phyloP scores from a whole-genome alignment of 2,888 invertebrate genomes.

The Tiphia femorata region DNA sequence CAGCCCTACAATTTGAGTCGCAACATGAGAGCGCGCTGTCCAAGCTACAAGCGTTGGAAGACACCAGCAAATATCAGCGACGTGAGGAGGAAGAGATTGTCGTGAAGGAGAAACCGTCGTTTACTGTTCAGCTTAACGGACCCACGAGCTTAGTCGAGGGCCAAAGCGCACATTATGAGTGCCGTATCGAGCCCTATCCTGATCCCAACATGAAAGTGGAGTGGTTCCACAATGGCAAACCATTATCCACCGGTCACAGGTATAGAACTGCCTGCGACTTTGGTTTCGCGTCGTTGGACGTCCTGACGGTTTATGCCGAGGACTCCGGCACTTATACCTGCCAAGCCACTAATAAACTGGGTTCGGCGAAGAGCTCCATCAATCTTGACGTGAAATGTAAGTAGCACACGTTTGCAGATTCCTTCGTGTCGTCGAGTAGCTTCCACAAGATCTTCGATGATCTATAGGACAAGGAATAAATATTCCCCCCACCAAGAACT shows the following conservation, averaged over 20 bases:
- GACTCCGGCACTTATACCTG: conserved; percentile 95
- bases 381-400: conserved; percentile 85
- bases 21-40: conserved; percentile 91
- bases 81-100: conserved; percentile 85
- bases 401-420: too few relatives aligned
- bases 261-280: conserved; percentile 96
- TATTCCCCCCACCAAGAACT: too few relatives aligned
- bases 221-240: conserved; percentile 94
- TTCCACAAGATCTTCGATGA: too few relatives aligned
- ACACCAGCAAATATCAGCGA: conserved; percentile 82
- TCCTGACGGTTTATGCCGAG: conserved; percentile 92
- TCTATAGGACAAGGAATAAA: too few relatives aligned
- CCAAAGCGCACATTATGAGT: conserved; percentile 93
- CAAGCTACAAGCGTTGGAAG: conserved; percentile 89
- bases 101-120: conserved; percentile 86
- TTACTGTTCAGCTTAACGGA: conserved; percentile 88
- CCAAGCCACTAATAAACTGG: conserved; percentile 87
- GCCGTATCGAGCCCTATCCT: conserved; percentile 92
- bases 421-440: too few relatives aligned
- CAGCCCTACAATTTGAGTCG: conserved; percentile 87
- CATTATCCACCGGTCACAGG: conserved; percentile 88
- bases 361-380: conserved; percentile 86
- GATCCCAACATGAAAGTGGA: conserved; percentile 90
- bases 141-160: conserved; percentile 88
- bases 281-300: conserved; percentile 96